A percentile compares a stretch with the other conserved stretches of the same genome.
Evolutionary conservation across 2,888 invertebrate species (phyloP).

Genomic region (Dolomedes plantarius): DNA sequence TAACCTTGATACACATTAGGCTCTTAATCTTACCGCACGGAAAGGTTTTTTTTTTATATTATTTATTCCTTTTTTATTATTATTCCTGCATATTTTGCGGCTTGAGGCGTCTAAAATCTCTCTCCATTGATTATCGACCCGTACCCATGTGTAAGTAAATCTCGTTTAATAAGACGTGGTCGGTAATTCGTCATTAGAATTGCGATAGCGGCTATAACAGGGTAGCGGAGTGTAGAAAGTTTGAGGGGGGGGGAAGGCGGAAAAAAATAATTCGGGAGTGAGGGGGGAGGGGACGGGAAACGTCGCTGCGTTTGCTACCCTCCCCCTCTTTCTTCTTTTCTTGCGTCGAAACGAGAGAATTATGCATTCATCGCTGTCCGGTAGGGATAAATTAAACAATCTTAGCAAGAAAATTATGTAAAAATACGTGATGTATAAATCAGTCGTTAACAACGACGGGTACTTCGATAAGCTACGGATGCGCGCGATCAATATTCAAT

Average conservation of each 20-base stretch:
- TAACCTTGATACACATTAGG: conserved; percentile 48
- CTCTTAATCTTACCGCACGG: conserved; percentile 58
- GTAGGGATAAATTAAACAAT: conserved; percentile 40
- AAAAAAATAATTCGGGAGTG: conserved; percentile 26
- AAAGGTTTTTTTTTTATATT: conserved; percentile 20
- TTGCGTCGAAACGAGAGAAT: conserved; percentile 14
- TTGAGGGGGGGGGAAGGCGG: neutral
- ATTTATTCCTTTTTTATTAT: conserved; percentile 5
- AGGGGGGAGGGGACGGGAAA: neutral
- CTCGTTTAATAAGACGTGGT: conserved; percentile 62
- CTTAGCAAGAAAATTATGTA: neutral
- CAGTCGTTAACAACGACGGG: neutral
- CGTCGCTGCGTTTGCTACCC: neutral
- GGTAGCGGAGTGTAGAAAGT: neutral
- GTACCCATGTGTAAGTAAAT: conserved; percentile 54
- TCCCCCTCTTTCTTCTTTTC: neutral
- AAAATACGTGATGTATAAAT: neutral
- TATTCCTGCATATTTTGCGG: conserved; percentile 18
- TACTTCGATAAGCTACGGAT: too few species aligned
- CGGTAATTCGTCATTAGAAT: conserved; percentile 62
- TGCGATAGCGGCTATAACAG: conserved; percentile 13
- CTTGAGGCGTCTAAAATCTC: conserved; percentile 1
- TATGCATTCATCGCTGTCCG: conserved; percentile 57
- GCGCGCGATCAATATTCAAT: too few species aligned
- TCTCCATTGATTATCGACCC: conserved; percentile 57